These are phyloP conservation scores for Centropus unirufus DNA, from an alignment of 2,113 vertebrate species.

Conservation along the genomic window DNA sequence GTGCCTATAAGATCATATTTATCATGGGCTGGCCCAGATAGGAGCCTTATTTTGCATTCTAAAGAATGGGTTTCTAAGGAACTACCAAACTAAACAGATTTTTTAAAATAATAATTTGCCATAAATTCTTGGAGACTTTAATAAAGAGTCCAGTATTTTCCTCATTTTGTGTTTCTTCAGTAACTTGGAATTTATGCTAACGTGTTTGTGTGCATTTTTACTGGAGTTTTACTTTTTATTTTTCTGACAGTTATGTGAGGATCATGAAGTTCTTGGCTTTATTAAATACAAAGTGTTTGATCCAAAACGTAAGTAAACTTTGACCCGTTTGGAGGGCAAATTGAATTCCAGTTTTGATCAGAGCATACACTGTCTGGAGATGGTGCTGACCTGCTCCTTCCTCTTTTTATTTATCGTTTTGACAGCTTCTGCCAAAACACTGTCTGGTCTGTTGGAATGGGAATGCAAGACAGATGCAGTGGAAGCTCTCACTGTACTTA, in stretches of 20 bases:
- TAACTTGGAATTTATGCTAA: not conserved
- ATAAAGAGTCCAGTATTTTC: not conserved
- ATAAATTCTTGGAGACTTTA: not conserved
- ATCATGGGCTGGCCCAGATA: not conserved
- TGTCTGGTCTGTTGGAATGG: slow-evolving; percentile 94
- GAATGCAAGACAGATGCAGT: slow-evolving; percentile 96
- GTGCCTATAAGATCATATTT: not conserved
- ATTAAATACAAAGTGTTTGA: slow-evolving; percentile 97
- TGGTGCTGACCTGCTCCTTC: not conserved
- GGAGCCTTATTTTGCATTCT: not conserved
- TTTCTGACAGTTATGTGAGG: slow-evolving; percentile 88
- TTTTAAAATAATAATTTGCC: not conserved
- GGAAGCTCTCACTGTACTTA: slow-evolving; percentile 95
- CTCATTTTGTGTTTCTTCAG: not conserved
- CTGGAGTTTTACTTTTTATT: slow-evolving; percentile 43
- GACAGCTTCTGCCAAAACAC: slow-evolving; percentile 93
- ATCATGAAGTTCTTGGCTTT: slow-evolving; percentile 91
- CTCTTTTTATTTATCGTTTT: not conserved
- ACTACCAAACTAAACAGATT: not conserved
- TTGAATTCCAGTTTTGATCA: not conserved
- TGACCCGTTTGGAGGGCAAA: not conserved
- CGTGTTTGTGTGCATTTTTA: not conserved
- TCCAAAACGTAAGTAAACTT: slow-evolving; percentile 91
- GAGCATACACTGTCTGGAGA: not conserved
- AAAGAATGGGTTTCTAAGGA: not conserved